Percentiles rank a stretch among this genome's conserved stretches.
Evolutionary conservation across 2,113 vertebrate genomes (phyloP).

Genomic region (Oreotrochilus melanogaster): DNA sequence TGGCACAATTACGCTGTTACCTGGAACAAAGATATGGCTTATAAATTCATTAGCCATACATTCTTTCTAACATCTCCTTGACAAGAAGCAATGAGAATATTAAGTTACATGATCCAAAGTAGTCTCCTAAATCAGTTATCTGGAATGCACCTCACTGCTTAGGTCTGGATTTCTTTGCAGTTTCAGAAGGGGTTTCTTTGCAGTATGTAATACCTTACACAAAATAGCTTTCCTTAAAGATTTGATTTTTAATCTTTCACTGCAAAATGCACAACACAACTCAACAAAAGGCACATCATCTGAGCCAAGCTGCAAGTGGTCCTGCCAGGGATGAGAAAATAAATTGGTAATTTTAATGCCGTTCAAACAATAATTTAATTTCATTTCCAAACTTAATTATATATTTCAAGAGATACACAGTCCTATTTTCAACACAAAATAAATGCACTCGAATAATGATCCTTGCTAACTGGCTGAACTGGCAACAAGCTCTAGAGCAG

Average conservation of each 20-base stretch:
- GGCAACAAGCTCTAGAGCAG: constrained; percentile 16
- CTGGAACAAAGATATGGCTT: neutral
- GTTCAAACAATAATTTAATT: constrained; percentile 30
- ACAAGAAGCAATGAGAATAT: neutral
- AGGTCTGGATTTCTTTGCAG: constrained; percentile 61
- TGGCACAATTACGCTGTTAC: neutral
- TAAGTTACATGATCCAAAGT: neutral
- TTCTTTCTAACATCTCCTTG: neutral
- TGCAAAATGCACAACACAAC: constrained; percentile 56
- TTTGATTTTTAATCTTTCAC: constrained; percentile 62
- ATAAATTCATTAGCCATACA: neutral
- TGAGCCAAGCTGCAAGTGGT: constrained; percentile 9
- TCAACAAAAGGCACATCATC: constrained; percentile 62
- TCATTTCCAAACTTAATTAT: constrained; percentile 25
- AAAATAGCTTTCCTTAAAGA: constrained; percentile 69
- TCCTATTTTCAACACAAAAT: constrained; percentile 15
- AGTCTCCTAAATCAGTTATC: neutral
- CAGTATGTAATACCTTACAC: constrained; percentile 56
- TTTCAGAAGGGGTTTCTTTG: constrained; percentile 31
- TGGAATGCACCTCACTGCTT: neutral
- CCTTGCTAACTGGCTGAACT: neutral
- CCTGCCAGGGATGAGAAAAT: constrained; percentile 53
- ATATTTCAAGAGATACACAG: constrained; percentile 47
- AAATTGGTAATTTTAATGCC: constrained; percentile 44
- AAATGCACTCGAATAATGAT: neutral